Base-by-base conservation (phyloP, 2,113 vertebrate genomes). In the Bujurquina vittata region DNA sequence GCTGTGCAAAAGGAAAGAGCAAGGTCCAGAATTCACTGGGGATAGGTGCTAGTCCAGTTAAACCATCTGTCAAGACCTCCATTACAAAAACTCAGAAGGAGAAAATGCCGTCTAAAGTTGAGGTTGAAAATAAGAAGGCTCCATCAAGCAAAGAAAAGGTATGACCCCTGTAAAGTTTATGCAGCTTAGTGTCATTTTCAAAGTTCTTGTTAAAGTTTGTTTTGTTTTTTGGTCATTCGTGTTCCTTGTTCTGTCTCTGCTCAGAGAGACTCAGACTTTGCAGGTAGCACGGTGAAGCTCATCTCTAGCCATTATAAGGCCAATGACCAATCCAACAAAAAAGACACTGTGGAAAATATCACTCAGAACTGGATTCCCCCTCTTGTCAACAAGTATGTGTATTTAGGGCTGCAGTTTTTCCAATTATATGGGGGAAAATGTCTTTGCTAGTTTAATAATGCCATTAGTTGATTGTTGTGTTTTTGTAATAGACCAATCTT, bases 261-360 rank as follows among this genome's bases (percentile, higher is more conserved):
- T 61, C 73, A 96, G 93, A 94, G 89, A 83, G 78, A 91, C 57
- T 49, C 75, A 20, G 81, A 79, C n/a, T 59, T 91, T 76, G 49
- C 92, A 77, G 87, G 76, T 17, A 87, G 62, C 74, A 93, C 95
- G 92, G 88, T 94, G 83, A 93, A 94, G 76, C 80, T 84, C 9
- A 95, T 95, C 80, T 94, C 94, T 2, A 94, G 86, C 57, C 93
- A 78, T 81, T 95, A 96, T 20, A 78, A 91, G 43, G 79, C 8
- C 8, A 84, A 60, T 29, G 80, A 65, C 33, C 22, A 79, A 49
- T 31, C 79, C 58, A 82, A 54, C 56, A 62, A 11, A 12, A 89
- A 87, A 61, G 10, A 26, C 14, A 33, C 18, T 10, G 22, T 22
- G 58, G 33, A 82, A 55, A 33, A 17, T 1, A 17, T 33, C 10